Evolutionary conservation across 2,113 vertebrate species (phyloP).

Genomic region (Halichoeres trimaculatus): DNA sequence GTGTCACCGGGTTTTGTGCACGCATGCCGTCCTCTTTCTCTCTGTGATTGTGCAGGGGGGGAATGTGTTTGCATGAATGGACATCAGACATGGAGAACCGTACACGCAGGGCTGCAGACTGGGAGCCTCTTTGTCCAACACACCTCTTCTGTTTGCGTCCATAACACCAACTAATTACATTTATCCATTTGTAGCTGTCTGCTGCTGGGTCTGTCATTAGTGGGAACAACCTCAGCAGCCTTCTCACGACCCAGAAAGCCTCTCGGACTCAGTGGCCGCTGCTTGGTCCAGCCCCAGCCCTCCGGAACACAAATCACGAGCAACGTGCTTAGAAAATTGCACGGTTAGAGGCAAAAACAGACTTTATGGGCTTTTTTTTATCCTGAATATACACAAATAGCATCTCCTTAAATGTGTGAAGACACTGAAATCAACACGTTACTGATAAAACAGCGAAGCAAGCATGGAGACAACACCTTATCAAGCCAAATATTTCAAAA

Average conservation of each 20-base stretch:
- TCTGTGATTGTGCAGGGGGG: slow-evolving; percentile 7
- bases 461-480: neutral
- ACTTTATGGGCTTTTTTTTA: neutral
- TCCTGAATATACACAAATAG: neutral
- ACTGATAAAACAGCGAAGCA: neutral
- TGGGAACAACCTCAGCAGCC: slow-evolving; percentile 26
- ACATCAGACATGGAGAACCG: slow-evolving; percentile 58
- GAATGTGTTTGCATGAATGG: slow-evolving; percentile 69
- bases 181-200: slow-evolving; percentile 38
- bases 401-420: neutral
- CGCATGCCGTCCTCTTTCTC: neutral
- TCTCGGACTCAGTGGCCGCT: slow-evolving; percentile 12
- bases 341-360: neutral
- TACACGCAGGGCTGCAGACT: slow-evolving; percentile 16
- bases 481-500: neutral
- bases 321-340: neutral
- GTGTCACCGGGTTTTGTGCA: slow-evolving; percentile 10
- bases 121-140: slow-evolving; percentile 64
- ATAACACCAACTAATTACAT: slow-evolving; percentile 53
- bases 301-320: slow-evolving; percentile 23
- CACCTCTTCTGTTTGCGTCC: neutral
- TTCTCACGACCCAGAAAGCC: slow-evolving; percentile 58
- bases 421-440: slow-evolving; percentile 50
- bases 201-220: slow-evolving; percentile 35
- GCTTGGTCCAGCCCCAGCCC: slow-evolving; percentile 30